A percentile compares a stretch with the other conserved stretches of the same genome.
These are phyloP conservation scores for Mesocentrotus franciscanus DNA, from an alignment of 53 echinoderm and acorn worm species.

Conservation along the genomic window DNA sequence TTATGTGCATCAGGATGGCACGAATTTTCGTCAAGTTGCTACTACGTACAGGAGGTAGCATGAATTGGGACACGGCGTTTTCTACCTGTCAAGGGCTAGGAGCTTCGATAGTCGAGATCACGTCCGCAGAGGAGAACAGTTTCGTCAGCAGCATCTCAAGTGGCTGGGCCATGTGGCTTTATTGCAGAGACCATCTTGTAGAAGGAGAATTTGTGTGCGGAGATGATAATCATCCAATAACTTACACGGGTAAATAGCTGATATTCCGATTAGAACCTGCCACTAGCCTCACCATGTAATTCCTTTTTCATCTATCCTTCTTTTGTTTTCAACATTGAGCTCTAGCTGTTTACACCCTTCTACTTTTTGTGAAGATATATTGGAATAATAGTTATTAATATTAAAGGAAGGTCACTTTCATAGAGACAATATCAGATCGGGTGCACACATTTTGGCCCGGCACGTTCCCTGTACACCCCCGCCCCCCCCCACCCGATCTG, in stretches of 20 bases:
- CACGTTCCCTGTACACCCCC: no score
- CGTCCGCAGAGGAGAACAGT: slow-evolving; percentile 7
- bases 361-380: background rate
- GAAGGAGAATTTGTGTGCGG: slow-evolving; percentile 3
- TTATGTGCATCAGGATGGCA: background rate
- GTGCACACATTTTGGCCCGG: no score
- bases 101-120: slow-evolving; percentile 18
- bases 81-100: background rate
- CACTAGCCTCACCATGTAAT: no score
- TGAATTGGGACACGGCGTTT: background rate
- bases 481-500: no score
- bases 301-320: no score
- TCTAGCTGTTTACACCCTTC: no score
- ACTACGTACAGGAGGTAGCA: background rate
- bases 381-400: background rate
- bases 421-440: no score
- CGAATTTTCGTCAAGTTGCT: slow-evolving; percentile 12
- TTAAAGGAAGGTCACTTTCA: no score
- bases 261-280: no score
- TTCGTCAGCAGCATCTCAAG: slow-evolving; percentile 3
- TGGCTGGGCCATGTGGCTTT: background rate
- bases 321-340: no score
- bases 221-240: background rate
- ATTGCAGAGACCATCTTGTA: background rate
- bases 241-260: background rate